These are phyloP conservation scores for Amniataba percoides DNA, from an alignment of 2,797 vertebrate genomes.

Conservation along the genomic window DNA sequence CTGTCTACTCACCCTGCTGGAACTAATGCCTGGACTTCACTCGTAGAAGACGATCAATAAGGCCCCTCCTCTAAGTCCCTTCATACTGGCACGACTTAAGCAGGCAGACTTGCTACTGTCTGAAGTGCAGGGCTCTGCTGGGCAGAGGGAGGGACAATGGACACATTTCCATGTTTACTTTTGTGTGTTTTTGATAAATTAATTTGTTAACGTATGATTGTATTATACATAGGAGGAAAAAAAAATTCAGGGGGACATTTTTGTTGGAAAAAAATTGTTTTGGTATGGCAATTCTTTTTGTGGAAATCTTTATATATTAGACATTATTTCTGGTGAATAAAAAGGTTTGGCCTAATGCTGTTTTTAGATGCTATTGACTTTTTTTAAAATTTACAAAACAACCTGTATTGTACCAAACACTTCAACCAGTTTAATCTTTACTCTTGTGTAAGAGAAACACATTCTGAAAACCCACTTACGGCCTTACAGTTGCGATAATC, in stretches of 20 bases:
- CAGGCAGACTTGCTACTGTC: conserved; percentile 73
- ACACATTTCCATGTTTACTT: conserved; percentile 57
- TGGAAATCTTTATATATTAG: conserved; percentile 68
- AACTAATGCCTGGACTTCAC: conserved; percentile 87
- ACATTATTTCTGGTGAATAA: conserved; percentile 74
- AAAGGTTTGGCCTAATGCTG: conserved; percentile 51
- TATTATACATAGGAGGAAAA: conserved; percentile 42
- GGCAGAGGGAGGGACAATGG: conserved; percentile 44
- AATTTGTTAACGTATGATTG: conserved; percentile 53
- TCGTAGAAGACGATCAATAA: conserved; percentile 84
- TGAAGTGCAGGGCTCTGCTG: conserved; percentile 62
- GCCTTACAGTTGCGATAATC: rapidly evolving
- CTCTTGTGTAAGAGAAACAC: background rate
- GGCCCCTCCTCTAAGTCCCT: conserved; percentile 79
- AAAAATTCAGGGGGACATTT: conserved; percentile 60
- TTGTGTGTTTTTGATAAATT: conserved; percentile 54
- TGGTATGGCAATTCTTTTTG: conserved; percentile 60
- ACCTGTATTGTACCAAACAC: background rate
- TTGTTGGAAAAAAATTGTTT: conserved; percentile 65
- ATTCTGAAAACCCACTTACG: background rate
- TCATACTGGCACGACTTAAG: conserved; percentile 81
- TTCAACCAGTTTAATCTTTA: background rate
- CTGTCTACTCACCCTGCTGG: conserved; percentile 84
- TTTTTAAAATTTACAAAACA: background rate
- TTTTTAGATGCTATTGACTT: conserved; percentile 7